These are phyloP conservation scores for Epizoanthus stellaris DNA, from an alignment of 92 coral and sea anemone species.

Conservation along the genomic window DNA sequence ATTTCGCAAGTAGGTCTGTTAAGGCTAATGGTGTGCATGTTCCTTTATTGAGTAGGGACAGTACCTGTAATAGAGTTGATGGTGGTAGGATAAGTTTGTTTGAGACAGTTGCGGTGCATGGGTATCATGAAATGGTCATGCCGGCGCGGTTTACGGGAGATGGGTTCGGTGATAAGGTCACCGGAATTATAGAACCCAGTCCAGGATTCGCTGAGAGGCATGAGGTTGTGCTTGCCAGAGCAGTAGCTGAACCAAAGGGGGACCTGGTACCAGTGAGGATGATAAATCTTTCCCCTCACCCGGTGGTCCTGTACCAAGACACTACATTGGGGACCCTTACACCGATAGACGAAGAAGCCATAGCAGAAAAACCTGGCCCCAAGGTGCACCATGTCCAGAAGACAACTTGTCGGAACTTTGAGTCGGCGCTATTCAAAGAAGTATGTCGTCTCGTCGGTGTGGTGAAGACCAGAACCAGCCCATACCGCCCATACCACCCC, in stretches of 20 bases:
- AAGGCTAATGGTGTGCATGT: neutral
- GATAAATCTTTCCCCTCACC: constrained; percentile 55
- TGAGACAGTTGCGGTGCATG: constrained; percentile 60
- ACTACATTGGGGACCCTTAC: too few species aligned
- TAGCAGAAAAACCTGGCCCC: too few species aligned
- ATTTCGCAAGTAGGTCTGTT: constrained; percentile 21
- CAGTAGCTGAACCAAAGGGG: too few species aligned
- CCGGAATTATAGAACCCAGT: too few species aligned
- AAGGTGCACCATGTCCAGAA: too few species aligned
- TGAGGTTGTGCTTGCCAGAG: constrained; percentile 39
- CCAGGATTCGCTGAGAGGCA: too few species aligned
- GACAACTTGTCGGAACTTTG: constrained; percentile 43
- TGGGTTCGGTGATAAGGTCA: too few species aligned
- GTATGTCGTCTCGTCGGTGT: constrained; percentile 23
- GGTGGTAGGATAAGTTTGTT: constrained; percentile 55
- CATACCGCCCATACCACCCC: constrained; percentile 59
- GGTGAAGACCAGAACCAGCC: constrained; percentile 23
- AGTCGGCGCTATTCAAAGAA: constrained; percentile 44
- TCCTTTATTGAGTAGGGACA: neutral
- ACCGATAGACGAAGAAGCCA: too few species aligned
- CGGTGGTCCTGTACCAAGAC: constrained; percentile 58
- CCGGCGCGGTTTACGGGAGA: too few species aligned
- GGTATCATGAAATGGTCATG: constrained; percentile 36
- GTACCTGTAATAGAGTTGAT: neutral
- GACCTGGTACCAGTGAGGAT: neutral